Evolutionary conservation across 1,140 invertebrate species (phyloP).

Genomic region (Centruroides sculpturatus): DNA sequence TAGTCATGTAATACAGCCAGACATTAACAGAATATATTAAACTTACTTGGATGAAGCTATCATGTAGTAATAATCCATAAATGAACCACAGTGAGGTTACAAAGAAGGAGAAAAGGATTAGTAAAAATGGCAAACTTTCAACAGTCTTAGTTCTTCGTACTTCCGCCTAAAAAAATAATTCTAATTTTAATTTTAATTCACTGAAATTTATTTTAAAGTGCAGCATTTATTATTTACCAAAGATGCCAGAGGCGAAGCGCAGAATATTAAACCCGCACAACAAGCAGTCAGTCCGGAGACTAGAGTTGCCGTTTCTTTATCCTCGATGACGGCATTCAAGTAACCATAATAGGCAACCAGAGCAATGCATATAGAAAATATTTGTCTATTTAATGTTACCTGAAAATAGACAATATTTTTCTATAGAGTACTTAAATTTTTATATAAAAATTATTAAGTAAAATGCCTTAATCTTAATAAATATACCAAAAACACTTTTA

Average conservation of each 20-base stretch:
- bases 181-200: no score
- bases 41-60: slow-evolving; percentile 53
- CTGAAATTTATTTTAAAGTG: no score
- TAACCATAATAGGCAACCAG: not conserved
- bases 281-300: not conserved
- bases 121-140: slow-evolving; percentile 58
- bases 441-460: no score
- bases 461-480: no score
- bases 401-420: not conserved
- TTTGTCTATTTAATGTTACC: not conserved
- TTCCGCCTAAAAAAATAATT: slow-evolving; percentile 40
- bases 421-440: no score
- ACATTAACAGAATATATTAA: not conserved
- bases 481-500: no score
- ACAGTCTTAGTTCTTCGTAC: slow-evolving; percentile 55
- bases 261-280: not conserved
- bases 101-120: slow-evolving; percentile 55
- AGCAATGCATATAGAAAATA: not conserved
- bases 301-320: not conserved
- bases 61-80: slow-evolving; percentile 52
- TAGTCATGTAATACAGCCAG: not conserved
- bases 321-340: not conserved
- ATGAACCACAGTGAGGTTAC: slow-evolving; percentile 55
- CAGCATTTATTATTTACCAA: not conserved
- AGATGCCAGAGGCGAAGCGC: not conserved